A percentile compares a stretch with the other conserved stretches of the same genome.
Evolutionary conservation across 2,888 invertebrate species (phyloP).

Genomic region (Cheilosia soror): DNA sequence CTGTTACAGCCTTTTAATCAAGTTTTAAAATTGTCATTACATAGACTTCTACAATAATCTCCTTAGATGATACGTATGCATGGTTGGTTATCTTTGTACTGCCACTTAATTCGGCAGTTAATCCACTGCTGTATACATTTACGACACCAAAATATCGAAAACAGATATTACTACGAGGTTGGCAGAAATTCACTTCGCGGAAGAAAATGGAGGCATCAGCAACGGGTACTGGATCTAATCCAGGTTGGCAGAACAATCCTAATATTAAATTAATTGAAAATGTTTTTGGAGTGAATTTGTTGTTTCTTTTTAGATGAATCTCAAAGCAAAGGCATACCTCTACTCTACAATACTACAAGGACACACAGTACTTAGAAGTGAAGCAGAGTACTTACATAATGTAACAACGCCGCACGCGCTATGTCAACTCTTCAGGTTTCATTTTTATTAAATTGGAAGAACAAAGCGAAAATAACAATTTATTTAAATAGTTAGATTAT

Average conservation of each 20-base stretch:
- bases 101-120: constrained; percentile 88
- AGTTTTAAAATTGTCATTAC: neutral
- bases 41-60: neutral
- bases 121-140: constrained; percentile 88
- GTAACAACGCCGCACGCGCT: neutral
- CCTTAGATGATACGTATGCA: constrained; percentile 86
- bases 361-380: constrained; percentile 55
- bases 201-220: constrained; percentile 81
- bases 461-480: constrained; percentile 7
- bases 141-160: constrained; percentile 87
- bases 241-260: constrained; percentile 73
- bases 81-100: constrained; percentile 88
- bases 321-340: constrained; percentile 67
- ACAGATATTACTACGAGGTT: constrained; percentile 83
- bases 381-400: neutral
- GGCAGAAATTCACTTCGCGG: constrained; percentile 83
- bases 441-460: neutral
- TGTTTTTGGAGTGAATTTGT: neutral
- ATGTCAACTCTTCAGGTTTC: constrained; percentile 40
- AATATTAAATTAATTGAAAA: neutral
- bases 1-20: neutral
- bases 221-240: constrained; percentile 81
- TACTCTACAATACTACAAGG: constrained; percentile 60
- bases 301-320: constrained; percentile 55
- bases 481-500: constrained; percentile 11